Evolutionary conservation across 2,888 invertebrate species (phyloP).

Genomic region (Aquatica leii): DNA sequence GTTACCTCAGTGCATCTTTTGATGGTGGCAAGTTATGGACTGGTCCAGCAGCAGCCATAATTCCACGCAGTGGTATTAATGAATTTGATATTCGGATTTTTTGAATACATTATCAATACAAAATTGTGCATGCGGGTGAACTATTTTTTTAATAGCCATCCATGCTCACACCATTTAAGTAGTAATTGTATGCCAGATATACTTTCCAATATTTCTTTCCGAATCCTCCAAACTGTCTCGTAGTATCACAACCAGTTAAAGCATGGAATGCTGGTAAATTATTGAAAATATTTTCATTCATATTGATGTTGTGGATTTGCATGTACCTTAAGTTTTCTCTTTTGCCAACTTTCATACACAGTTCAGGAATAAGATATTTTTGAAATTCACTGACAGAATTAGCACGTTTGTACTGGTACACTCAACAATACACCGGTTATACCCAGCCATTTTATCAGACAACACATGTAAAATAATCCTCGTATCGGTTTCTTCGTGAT

Average conservation of each 20-base stretch:
- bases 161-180: neutral
- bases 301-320: neutral
- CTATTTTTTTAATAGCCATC: neutral
- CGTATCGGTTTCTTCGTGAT: too few species aligned
- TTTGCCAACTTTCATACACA: neutral
- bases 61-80: neutral
- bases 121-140: neutral
- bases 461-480: slow-evolving; percentile 12
- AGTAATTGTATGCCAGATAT: neutral
- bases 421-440: neutral
- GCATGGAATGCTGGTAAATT: slow-evolving; percentile 9
- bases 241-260: slow-evolving; percentile 14
- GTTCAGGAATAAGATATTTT: neutral
- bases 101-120: slow-evolving; percentile 1
- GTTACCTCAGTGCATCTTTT: neutral
- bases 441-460: slow-evolving; percentile 9
- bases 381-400: slow-evolving; percentile 8
- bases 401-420: slow-evolving; percentile 6
- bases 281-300: neutral
- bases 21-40: slow-evolving; percentile 7
- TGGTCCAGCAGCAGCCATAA: neutral
- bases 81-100: neutral
- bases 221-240: neutral
- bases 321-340: neutral
- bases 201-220: slow-evolving; percentile 10